Evolutionary conservation across 2,888 invertebrate genomes (phyloP), one percentile per base, ranked within the genome.

Genomic region (Erebia ligea): DNA sequence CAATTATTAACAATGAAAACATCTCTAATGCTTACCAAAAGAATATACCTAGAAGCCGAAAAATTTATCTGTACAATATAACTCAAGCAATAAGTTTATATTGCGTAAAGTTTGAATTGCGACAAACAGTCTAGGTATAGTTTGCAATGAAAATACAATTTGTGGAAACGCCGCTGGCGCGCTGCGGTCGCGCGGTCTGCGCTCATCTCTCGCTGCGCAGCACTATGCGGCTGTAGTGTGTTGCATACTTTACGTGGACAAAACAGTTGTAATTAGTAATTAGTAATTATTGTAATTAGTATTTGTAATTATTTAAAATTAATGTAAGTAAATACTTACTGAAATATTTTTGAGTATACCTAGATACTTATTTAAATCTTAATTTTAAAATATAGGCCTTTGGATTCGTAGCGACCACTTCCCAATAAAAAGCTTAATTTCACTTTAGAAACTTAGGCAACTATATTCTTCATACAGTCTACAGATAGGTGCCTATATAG

Each of bases 111-210:
- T 21, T 54, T 52, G 69, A 45, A 59, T 59, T 57, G 64, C 67
- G 81, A 83, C 83, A 86, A 85, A 86, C 86, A 84, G 81, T 81
- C 80, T 82, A 79, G 25, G 3, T 34, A 34, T 83, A 84, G 81
- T 81, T 81, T 80, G 81, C 80, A 85, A 87, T 87, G 83, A 86
- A 84, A 87, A 84, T 86, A 83, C 84, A 84, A 87, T 88, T 87
- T 87, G 87, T 76, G 86, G 85, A 76, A 77, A 70, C 76, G 84
- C 76, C 76, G 83, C 76, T 80, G 78, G 2, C 76, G 56, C 67
- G 76, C 76, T 78, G 78, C 79, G 79, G 76, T 69, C 61, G 54
- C 78, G 78, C 79, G 79, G 76, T 69, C 61, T 50, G 58, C 57
- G 64, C 42, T 50, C 50, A 34, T 57, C 63, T 57, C 63, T 52